Percentiles rank a stretch among this genome's conserved stretches.
Conservation (phyloP, 1,140 invertebrate species). For the Paraescarpia echinospica region DNA sequence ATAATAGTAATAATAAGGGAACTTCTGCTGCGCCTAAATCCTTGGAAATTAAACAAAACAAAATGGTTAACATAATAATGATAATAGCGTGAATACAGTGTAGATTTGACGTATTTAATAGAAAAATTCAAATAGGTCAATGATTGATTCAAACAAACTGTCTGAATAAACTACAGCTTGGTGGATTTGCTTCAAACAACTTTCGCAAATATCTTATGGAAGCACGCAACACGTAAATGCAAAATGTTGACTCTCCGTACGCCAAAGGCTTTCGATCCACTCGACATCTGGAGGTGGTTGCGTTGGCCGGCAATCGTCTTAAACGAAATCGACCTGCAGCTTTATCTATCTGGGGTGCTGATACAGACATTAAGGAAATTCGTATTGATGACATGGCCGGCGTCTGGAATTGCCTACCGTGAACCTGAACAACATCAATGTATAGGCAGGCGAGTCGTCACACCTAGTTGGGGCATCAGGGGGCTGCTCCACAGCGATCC, state of each 20-base stretch:
- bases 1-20: no score
- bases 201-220: background rate
- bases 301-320: background rate
- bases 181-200: background rate
- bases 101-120: no score
- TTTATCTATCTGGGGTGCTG: background rate
- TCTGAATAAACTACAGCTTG: background rate
- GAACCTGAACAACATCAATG: background rate
- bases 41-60: no score
- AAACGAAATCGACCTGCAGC: background rate
- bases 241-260: background rate
- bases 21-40: no score
- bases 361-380: background rate
- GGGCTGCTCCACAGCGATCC: no score
- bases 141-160: background rate
- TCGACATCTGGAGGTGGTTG: background rate
- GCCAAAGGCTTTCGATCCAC: background rate
- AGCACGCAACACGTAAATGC: background rate
- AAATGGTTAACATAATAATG: no score
- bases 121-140: no score
- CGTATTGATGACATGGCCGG: background rate
- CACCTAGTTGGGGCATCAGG: background rate
- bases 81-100: no score
- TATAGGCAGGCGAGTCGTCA: background rate
- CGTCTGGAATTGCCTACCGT: background rate